These are phyloP conservation scores for Drosophila bocki DNA, from an alignment of 1,140 invertebrate genomes.

Conservation along the genomic window DNA sequence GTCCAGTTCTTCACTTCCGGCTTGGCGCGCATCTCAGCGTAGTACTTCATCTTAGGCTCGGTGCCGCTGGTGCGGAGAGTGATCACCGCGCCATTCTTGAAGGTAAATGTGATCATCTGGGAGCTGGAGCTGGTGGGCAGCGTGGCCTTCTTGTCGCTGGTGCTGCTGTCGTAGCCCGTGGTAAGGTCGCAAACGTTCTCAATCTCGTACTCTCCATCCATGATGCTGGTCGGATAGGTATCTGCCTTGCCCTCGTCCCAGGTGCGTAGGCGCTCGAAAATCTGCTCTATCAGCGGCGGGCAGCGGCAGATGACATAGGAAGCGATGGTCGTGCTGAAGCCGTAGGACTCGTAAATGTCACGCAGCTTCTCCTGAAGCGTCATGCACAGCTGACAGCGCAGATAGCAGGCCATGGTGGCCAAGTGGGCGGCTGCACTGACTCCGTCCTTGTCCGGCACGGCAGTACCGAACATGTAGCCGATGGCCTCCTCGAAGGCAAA, in stretches of 20 bases:
- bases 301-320: constrained; percentile 96
- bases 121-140: constrained; percentile 91
- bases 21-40: constrained; percentile 94
- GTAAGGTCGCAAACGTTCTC: constrained; percentile 94
- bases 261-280: constrained; percentile 94
- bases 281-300: constrained; percentile 88
- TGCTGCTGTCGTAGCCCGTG: constrained; percentile 93
- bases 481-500: constrained; percentile 98
- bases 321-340: constrained; percentile 93
- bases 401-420: constrained; percentile 92
- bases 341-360: constrained; percentile 93
- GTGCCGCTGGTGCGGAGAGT: constrained; percentile 98
- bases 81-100: constrained; percentile 93
- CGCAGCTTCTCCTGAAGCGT: constrained; percentile 92
- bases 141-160: constrained; percentile 90
- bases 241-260: constrained; percentile 86
- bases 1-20: constrained; percentile 90
- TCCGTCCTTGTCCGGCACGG: constrained; percentile 98
- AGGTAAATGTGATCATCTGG: constrained; percentile 99
- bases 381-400: constrained; percentile 88
- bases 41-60: constrained; percentile 99
- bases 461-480: constrained; percentile 96
- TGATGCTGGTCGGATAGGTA: constrained; percentile 90
- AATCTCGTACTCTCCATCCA: constrained; percentile 90
- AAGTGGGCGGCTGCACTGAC: constrained; percentile 93